These are phyloP conservation scores for Dissostichus mawsoni DNA, from an alignment of 2,113 vertebrate species.

Conservation along the genomic window DNA sequence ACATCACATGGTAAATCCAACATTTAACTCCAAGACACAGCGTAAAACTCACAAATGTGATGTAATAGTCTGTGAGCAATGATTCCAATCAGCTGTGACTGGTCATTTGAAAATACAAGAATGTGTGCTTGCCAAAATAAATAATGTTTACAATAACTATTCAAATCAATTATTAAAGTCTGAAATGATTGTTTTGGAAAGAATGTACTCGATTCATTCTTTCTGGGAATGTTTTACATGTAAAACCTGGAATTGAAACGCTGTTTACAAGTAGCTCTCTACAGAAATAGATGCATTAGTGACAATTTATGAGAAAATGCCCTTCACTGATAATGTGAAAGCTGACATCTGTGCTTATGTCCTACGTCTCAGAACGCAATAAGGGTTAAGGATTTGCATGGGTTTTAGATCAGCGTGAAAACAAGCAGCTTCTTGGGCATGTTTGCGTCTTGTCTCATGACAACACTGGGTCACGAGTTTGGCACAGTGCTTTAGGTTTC, in stretches of 20 bases:
- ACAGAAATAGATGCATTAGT: neutral
- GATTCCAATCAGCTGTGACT: too few species aligned
- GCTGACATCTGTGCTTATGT: neutral
- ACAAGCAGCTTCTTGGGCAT: slow-evolving; percentile 38
- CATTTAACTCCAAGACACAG: neutral
- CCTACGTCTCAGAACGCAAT: neutral
- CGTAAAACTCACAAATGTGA: neutral
- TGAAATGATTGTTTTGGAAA: neutral
- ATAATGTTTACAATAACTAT: neutral
- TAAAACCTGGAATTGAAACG: neutral
- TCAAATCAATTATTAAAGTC: neutral
- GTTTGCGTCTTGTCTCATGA: slow-evolving; percentile 66
- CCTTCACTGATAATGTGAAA: neutral
- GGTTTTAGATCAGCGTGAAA: slow-evolving; percentile 64
- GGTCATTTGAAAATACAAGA: neutral
- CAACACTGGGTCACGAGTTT: slow-evolving; percentile 44
- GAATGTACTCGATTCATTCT: neutral
- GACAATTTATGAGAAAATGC: neutral
- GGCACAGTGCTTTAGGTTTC: slow-evolving; percentile 34
- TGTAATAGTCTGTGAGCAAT: neutral
- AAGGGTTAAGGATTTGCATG: slow-evolving; percentile 46
- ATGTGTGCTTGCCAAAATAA: neutral
- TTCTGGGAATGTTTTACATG: neutral
- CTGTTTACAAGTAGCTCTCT: neutral
- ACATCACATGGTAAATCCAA: neutral